Conservation (phyloP, 2,888 invertebrate species). For the Yponomeuta evonymella region DNA sequence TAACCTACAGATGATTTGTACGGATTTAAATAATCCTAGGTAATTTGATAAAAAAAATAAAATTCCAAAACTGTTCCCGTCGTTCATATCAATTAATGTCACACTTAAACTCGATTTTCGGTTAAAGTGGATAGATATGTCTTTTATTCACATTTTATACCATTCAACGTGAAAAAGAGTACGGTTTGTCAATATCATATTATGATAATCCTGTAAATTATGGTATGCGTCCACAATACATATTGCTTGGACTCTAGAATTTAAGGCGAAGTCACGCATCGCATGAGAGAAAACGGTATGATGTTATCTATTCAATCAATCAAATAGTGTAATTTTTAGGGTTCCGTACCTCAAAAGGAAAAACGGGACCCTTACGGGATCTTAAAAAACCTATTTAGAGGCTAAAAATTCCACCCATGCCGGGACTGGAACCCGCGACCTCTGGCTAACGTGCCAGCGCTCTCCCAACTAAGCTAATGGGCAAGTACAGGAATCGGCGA, state of each 20-base stretch:
- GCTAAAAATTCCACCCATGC: too few species aligned
- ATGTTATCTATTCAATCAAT: not conserved
- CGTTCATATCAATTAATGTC: not conserved
- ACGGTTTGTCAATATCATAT: slow-evolving; percentile 19
- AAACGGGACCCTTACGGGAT: too few species aligned
- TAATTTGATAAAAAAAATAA: not conserved
- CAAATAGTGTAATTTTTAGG: too few species aligned
- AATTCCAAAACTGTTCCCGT: not conserved
- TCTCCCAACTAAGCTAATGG: too few species aligned
- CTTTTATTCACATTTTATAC: not conserved
- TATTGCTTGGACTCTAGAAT: slow-evolving; percentile 24
- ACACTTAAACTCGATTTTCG: not conserved
- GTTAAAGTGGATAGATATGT: not conserved
- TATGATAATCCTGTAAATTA: slow-evolving; percentile 38
- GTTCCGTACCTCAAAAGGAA: too few species aligned
- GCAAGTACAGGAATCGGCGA: too few species aligned
- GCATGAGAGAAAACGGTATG: not conserved
- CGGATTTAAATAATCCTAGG: not conserved
- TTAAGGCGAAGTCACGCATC: not conserved
- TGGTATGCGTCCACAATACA: slow-evolving; percentile 24
- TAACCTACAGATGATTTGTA: not conserved
- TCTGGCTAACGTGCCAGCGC: too few species aligned
- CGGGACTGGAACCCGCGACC: too few species aligned
- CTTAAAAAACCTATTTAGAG: too few species aligned
- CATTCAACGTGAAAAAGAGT: not conserved